Evolutionary conservation across 2,888 invertebrate species (phyloP), one percentile per base, ranked within the genome.

Genomic region (Allophyes oxyacanthae): DNA sequence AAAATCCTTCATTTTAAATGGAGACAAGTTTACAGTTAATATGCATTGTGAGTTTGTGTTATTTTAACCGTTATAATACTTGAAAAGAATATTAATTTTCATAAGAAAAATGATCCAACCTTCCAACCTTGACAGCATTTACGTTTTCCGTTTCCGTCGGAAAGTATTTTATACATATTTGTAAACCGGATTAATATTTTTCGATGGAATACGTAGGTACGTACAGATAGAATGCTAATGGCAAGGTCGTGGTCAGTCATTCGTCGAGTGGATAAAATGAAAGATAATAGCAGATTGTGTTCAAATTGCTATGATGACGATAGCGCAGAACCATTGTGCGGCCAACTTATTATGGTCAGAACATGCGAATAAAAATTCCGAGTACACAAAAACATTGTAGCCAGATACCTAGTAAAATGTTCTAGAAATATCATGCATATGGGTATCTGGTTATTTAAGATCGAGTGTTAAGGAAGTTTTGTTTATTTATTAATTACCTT

Each of bases 201-300:
- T 51, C 14, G 48, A 49, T 45, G 20, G 13, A 36, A 49, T 26
- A 50, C 32, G 13, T 32, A 36, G n/a, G n/a, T n/a, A n/a, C 14
- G 30, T 34, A 57, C 25, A 59, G 10, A 52, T 34, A 28, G 38
- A 64, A 65, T 54, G 57, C 46, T 57, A 48, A 64, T 70, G 54
- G 46, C 81, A 83, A 83, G 83, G 83, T 78, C 81, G 75, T 67
- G 79, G 78, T 68, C 79, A 78, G 65, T 72, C 68, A 72, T 57
- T 62, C 57, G 67, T 43, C 53, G 13, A 63, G 40, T 32, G 50
- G 56, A 77, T 70, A 73, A 76, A 67, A 78, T 70, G 67, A 68
- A 50, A 67, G 60, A 68, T 76, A 76, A 75, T 70, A 61, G 53
- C 51, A 25, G 62, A 57, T 68, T 60, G 51, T 45, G 53, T 51